Evolutionary conservation across 2,113 vertebrate species (phyloP), one percentile per base, ranked within the genome.

Genomic region (Alexandromys fortis): DNA sequence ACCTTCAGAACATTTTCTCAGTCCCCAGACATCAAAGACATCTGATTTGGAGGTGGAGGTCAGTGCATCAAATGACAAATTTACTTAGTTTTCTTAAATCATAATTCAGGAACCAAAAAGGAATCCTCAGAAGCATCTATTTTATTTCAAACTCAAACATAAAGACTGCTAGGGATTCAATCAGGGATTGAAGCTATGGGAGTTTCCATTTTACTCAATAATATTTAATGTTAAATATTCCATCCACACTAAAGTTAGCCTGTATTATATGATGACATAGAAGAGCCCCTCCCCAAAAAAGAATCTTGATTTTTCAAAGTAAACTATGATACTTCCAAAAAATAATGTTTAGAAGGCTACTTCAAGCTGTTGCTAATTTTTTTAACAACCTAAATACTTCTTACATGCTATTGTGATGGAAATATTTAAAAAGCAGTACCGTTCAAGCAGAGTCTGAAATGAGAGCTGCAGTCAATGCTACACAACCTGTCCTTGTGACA

Each of bases 1-100:
- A 81, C 85, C n/a, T 94, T 82, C 12, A 65, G 82, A 96, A 86
- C 13, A 92, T 26, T 82, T 82, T 86, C 21, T 75, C 61, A 19
- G 38, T 94, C 79, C n/a, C 61, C 5, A 78, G 47, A 94, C 17
- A 86, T 93, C 90, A 97, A 58, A 94, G 63, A 89, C 96, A 67
- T 73, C 85, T 7, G 26, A 78, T 86, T 88, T 72, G 45, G 30
- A 94, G n/a, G 33, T 17, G 38, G 26, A 97, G 67, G 72, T 95
- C 47, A 88, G 42, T 47, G 28, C n/a, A 77, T 55, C 88, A 90
- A 86, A 93, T 70, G 47, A 70, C 19, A 92, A 92, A 86, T 96
- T 86, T 96, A 81, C 67, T 90, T 81, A 67, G 68, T 86, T 77
- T 94, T 85, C 65, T 65, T 49, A 95, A 86, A 76, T 96, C 42